A percentile compares a stretch with the other conserved stretches of the same genome.
phyloP scores from a whole-genome alignment of 2,888 invertebrate species.

The Chymomyza amoena region DNA sequence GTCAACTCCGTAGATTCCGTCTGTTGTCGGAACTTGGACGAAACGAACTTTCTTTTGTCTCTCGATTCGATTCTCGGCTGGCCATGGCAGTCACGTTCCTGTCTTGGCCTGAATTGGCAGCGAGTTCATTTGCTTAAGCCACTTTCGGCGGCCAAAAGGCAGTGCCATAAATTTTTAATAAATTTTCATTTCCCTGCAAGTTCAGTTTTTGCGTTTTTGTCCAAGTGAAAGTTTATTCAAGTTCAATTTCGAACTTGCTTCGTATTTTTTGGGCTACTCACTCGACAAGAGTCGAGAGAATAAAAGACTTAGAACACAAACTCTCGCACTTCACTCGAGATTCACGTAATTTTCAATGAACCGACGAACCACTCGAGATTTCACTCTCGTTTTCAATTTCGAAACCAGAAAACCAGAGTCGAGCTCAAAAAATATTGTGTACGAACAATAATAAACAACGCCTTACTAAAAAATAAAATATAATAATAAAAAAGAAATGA shows the following conservation, averaged over 20 bases:
- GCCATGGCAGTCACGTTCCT: conserved; percentile 58
- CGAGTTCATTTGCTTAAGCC: conserved; percentile 51
- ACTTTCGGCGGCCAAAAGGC: not conserved
- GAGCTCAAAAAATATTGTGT: not conserved
- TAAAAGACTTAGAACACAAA: conserved; percentile 55
- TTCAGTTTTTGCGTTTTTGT: conserved; percentile 30
- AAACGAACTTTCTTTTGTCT: conserved; percentile 66
- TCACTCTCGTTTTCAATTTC: conserved; percentile 59
- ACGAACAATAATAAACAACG: not conserved
- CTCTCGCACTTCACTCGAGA: conserved; percentile 20
- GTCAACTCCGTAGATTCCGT: no score
- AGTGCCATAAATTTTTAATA: conserved; percentile 66
- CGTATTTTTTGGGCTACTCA: no score
- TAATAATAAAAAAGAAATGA: not conserved
- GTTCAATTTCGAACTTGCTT: not conserved
- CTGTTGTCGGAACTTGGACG: not conserved
- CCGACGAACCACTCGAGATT: conserved; percentile 39
- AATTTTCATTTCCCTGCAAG: conserved; percentile 62
- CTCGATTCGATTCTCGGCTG: conserved; percentile 61
- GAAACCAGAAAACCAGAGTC: conserved; percentile 17
- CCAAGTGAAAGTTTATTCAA: conserved; percentile 51
- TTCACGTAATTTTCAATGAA: conserved; percentile 17
- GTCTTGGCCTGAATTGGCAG: conserved; percentile 54
- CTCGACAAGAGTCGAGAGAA: conserved; percentile 9
- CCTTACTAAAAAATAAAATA: not conserved